Evolutionary conservation across 1,140 invertebrate species (phyloP), one percentile per base, ranked within the genome.

Genomic region (Lamellibrachia luymesi): DNA sequence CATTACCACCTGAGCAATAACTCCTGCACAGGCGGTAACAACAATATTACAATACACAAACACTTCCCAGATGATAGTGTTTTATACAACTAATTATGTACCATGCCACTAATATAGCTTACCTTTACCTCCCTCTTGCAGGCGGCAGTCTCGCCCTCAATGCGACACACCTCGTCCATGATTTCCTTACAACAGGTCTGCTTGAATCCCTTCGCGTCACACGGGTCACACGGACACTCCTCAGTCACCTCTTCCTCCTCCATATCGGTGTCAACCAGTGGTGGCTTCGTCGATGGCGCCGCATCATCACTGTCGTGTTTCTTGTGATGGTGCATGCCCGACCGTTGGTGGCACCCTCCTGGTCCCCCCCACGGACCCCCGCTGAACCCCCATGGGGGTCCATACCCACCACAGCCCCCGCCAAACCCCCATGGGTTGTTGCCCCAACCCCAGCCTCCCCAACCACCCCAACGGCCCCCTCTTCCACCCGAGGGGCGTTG

Each of bases 321-420:
- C 64, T 22, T 22, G 64, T 80, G 64, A 22, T 80, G 64, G 64
- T 80, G 64, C 64, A 80, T 80, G 8, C 93, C 94, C n/a, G 90
- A 91, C 27, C 50, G 91, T 10, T 89, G 92, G 4, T 92, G 90
- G 50, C 93, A 90, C 6, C 92, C 91, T 49, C 94, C 94, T 90
- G 93, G 49, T 94, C 94, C 38, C 92, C 91, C 51, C 94, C 93
- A 80, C 93, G 6, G 52, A 93, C 64, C 94, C 93, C 64, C 64
- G 25, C 7, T 38, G 64, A 22, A 22, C 64, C 64, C 17, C 64
- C 64, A 17, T 4, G 25, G 64, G 13, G 38, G 13, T 22, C 64
- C 64, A 80, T 22, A 8, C 13, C 64, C 7, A 22, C 64, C 64
- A 22, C 25, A 90, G 92, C 52, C 93, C 92, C 52, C 94, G 93